phyloP scores from a whole-genome alignment of 2,888 invertebrate species.

The Empis stercorea region DNA sequence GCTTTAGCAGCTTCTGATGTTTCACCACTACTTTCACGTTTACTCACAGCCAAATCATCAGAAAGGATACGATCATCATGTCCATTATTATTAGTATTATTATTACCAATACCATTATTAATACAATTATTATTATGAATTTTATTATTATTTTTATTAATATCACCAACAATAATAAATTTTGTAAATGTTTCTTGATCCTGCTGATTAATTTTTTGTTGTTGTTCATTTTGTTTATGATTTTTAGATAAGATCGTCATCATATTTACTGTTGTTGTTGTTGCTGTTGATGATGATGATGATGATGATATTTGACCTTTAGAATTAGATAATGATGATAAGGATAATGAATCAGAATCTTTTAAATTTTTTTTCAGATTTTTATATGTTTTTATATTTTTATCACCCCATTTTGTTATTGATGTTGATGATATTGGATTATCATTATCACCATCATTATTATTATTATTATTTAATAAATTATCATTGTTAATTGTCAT shows the following conservation, averaged over 20 bases:
- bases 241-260: no score
- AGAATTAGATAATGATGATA: no score
- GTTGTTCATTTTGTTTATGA: background rate
- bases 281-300: background rate
- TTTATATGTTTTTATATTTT: no score
- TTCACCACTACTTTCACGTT: constrained; percentile 11
- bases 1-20: constrained; percentile 8
- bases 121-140: background rate
- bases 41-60: constrained; percentile 7
- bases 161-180: background rate
- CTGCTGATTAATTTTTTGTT: background rate
- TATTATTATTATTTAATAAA: background rate
- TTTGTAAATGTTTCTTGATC: no score
- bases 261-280: background rate
- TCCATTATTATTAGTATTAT: background rate
- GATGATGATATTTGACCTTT: background rate
- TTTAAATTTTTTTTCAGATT: no score
- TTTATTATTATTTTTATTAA: background rate
- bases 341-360: no score
- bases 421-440: background rate
- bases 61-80: background rate
- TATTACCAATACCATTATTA: background rate
- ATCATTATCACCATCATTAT: background rate
- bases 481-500: background rate
- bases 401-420: background rate